Evolutionary conservation across 2,888 invertebrate species (phyloP).

Genomic region (Notodonta dromedarius): DNA sequence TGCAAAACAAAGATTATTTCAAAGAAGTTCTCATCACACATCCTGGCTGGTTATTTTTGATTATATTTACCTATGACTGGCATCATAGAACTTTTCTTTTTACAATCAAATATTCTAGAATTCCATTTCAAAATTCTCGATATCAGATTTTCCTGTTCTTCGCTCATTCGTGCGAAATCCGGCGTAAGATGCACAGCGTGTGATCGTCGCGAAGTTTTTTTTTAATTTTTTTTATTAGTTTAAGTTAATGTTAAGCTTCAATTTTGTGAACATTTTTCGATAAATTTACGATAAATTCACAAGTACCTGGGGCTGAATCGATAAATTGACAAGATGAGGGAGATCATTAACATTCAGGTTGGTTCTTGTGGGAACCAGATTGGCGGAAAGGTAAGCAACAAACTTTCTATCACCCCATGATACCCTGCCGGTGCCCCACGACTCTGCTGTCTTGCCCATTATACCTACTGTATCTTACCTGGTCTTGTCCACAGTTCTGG

Average conservation of each 20-base stretch:
- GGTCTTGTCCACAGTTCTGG: slow-evolving; percentile 85
- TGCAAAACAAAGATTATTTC: background rate
- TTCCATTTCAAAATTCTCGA: slow-evolving; percentile 42
- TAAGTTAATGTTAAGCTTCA: slow-evolving; percentile 79
- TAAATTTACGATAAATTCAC: slow-evolving; percentile 65
- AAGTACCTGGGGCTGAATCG: slow-evolving; percentile 52
- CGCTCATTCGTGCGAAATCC: slow-evolving; percentile 64
- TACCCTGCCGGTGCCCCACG: too few relatives aligned
- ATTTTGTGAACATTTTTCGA: slow-evolving; percentile 53
- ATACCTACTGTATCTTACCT: background rate
- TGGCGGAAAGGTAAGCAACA: slow-evolving; percentile 79
- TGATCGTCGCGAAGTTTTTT: slow-evolving; percentile 55
- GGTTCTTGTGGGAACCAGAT: slow-evolving; percentile 88
- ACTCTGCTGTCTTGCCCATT: too few relatives aligned
- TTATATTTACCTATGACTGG: slow-evolving; percentile 12
- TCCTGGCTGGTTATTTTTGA: slow-evolving; percentile 5
- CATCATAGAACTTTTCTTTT: slow-evolving; percentile 13
- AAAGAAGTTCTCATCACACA: background rate
- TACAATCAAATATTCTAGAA: slow-evolving; percentile 52
- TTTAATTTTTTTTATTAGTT: slow-evolving; percentile 65
- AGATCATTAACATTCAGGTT: slow-evolving; percentile 90
- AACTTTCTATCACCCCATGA: background rate
- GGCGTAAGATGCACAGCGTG: slow-evolving; percentile 68
- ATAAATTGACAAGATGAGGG: slow-evolving; percentile 87
- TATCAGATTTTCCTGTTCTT: slow-evolving; percentile 16